Evolutionary conservation across 2,888 invertebrate genomes (phyloP).

Genomic region (Eupithecia exiguata): DNA sequence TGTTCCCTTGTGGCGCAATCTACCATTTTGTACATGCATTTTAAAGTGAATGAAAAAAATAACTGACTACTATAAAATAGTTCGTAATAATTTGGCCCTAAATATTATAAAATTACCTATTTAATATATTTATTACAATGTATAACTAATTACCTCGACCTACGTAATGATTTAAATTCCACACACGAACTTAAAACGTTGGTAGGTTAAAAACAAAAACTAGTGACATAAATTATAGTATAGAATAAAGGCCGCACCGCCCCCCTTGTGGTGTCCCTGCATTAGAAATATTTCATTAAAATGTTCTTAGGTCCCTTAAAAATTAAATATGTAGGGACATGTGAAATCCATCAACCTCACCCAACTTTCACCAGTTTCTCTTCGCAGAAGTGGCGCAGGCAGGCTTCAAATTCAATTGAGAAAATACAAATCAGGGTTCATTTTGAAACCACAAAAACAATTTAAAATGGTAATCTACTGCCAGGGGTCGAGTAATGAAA

Average conservation of each 20-base stretch:
- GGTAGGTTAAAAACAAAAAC: too few relatives aligned
- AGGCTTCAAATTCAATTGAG: conserved; percentile 13
- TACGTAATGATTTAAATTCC: too few relatives aligned
- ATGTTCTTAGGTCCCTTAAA: not conserved
- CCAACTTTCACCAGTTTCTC: conserved; percentile 12
- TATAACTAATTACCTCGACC: too few relatives aligned
- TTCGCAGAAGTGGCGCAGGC: conserved; percentile 5
- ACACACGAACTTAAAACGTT: too few relatives aligned
- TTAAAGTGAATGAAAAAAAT: too few relatives aligned
- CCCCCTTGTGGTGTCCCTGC: not conserved
- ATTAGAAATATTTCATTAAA: not conserved
- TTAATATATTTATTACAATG: too few relatives aligned
- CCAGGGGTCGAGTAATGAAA: conserved; percentile 3
- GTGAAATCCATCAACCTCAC: conserved; percentile 14
- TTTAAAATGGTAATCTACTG: conserved; percentile 12
- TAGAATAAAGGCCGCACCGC: not conserved
- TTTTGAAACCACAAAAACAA: conserved; percentile 14
- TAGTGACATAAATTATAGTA: too few relatives aligned
- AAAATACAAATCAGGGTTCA: conserved; percentile 10
- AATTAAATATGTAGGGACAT: conserved; percentile 18
- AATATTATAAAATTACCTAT: too few relatives aligned
- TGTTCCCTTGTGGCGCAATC: too few relatives aligned
- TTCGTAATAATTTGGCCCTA: too few relatives aligned
- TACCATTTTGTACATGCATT: too few relatives aligned
- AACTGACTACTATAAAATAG: too few relatives aligned